phyloP scores from a whole-genome alignment of 2,888 invertebrate species.

The Nasonia oneida region DNA sequence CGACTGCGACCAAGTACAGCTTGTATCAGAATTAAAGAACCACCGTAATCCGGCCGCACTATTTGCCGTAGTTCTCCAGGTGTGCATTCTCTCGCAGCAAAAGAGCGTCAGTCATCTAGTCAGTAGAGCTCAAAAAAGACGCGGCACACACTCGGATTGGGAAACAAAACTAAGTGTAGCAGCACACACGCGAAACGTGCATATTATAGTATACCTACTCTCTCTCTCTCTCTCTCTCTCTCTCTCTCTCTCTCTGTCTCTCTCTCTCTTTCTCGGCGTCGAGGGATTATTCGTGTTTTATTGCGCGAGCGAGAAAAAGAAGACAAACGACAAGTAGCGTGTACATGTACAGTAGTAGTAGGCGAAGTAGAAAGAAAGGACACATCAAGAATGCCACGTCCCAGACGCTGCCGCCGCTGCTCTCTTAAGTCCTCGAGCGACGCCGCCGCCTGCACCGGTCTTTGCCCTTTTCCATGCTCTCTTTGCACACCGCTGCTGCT shows the following conservation, averaged over 20 bases:
- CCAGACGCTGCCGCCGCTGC: conserved; percentile 38
- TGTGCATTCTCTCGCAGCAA: conserved; percentile 9
- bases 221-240: too few relatives aligned
- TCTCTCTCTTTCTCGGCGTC: too few relatives aligned
- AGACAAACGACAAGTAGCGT: neutral
- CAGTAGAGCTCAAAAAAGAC: neutral
- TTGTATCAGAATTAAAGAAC: neutral
- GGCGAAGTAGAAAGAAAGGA: conserved; percentile 15
- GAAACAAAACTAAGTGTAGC: neutral
- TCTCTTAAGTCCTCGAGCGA: conserved; percentile 53
- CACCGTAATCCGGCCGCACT: neutral
- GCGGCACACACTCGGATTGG: too few relatives aligned
- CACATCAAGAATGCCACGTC: conserved; percentile 52
- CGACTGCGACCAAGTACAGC: neutral
- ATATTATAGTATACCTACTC: too few relatives aligned
- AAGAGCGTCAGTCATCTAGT: conserved; percentile 45
- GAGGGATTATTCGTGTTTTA: conserved; percentile 14
- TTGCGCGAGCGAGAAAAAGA: conserved; percentile 10
- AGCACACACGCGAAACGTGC: neutral
- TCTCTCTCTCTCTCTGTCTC: too few relatives aligned
- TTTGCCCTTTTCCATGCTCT: conserved; percentile 56
- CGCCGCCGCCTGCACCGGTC: conserved; percentile 43
- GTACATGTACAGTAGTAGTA: neutral
- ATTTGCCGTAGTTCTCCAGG: conserved; percentile 36
- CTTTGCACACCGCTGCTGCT: conserved; percentile 28